Evolutionary conservation across 1,140 invertebrate species (phyloP), one percentile per base, ranked within the genome.

Genomic region (Mactra quadrangularis): DNA sequence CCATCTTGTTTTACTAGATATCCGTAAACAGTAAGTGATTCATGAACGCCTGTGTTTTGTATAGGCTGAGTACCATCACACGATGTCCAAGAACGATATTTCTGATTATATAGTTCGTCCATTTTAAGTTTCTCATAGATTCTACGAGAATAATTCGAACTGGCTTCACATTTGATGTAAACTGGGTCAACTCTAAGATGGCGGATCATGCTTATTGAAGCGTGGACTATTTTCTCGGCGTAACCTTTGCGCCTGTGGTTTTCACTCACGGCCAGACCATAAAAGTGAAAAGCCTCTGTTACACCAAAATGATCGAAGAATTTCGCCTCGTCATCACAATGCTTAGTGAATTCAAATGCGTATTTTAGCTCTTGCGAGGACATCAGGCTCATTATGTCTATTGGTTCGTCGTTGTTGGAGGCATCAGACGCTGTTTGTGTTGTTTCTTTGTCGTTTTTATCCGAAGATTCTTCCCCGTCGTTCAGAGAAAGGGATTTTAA

Each of bases 61-160:
- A 60, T 50, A 15, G 15, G 29, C 13, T 7, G n/a, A 7, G 4
- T 27, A 38, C 52, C n/a, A 29, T 41, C 64, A 17, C 17, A 7
- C 27, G 47, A 25, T 17, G 53, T 11, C 47, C 47, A 57, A 1
- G 33, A 19, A 2, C 31, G 47, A 55, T 33, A 53, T 0, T 3
- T 3, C 1, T 50, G 6, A 3, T 78, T 60, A 53, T 3, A 55
- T 7, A 78, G 45, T 38, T 76, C 35, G 53, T 74, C 71, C 45
- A 79, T 22, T 33, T 78, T 33, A 55, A 77, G 27, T 15, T 50
- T 19, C n/a, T 59, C 38, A 52, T 52, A 53, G 29, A 41, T 27
- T 57, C 55, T 29, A 82, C 74, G 45, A 3, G 68, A 55, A 33
- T 72, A 71, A 33, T 59, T 57, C 15, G 71, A 57, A 13, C 35